These are phyloP conservation scores for Arrhopalites spinosus DNA, from an alignment of 2,888 invertebrate species.

Conservation along the genomic window DNA sequence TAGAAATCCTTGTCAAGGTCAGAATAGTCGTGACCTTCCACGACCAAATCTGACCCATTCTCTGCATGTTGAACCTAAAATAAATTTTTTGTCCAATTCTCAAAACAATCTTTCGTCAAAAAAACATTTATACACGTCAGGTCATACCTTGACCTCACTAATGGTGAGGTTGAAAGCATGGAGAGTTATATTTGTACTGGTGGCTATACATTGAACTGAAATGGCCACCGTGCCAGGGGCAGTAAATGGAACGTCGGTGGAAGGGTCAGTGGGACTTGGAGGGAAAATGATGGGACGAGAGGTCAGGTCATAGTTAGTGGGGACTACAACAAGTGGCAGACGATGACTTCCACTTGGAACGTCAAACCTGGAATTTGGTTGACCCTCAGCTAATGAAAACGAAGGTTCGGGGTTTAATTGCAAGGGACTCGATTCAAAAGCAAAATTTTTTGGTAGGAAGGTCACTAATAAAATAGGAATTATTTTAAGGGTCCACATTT, in stretches of 20 bases:
- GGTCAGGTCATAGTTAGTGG: not conserved
- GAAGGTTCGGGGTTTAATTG: not conserved
- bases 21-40: not conserved
- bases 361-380: not conserved
- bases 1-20: conserved; percentile 2
- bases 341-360: not conserved
- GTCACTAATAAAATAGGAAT: too few species aligned
- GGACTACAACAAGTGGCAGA: not conserved
- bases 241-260: not conserved
- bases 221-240: conserved; percentile 2
- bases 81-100: not conserved
- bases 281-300: not conserved
- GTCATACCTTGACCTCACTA: not conserved
- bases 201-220: not conserved
- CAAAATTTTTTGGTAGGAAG: too few species aligned
- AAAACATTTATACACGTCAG: not conserved
- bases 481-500: too few species aligned
- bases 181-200: not conserved
- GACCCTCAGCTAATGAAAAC: not conserved
- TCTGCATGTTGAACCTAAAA: not conserved
- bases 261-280: too few species aligned
- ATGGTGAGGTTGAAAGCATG: not conserved
- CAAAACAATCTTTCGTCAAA: not conserved
- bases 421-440: not conserved
- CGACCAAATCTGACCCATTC: not conserved